Evolutionary conservation across 2,113 vertebrate species (phyloP).

Genomic region (Dicerorhinus sumatrensis): DNA sequence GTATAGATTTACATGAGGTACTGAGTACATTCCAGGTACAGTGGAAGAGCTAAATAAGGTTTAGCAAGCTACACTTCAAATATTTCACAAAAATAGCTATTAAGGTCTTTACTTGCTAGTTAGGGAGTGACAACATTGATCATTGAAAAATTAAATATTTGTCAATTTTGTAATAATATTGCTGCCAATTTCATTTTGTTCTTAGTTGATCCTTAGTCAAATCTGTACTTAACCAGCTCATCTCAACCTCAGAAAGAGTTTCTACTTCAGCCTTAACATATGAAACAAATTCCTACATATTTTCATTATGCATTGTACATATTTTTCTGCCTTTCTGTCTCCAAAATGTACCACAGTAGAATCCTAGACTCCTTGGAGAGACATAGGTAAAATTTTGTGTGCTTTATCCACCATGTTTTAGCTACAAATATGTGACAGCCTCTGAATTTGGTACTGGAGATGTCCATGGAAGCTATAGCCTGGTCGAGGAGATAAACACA

Average conservation of each 20-base stretch:
- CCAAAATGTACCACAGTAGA: neutral
- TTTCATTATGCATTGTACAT: neutral
- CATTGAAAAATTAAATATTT: neutral
- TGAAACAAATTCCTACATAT: neutral
- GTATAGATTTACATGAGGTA: neutral
- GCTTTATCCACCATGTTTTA: constrained; percentile 9
- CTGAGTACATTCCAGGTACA: neutral
- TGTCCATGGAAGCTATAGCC: neutral
- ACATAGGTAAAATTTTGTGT: neutral
- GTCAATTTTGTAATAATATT: constrained; percentile 9
- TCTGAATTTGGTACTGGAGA: neutral
- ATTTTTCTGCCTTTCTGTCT: neutral
- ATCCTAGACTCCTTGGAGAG: neutral
- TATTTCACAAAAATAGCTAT: neutral
- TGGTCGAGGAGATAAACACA: neutral
- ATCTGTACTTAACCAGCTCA: neutral
- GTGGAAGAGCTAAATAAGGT: neutral
- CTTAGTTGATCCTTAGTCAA: constrained; percentile 5
- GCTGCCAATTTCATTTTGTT: constrained; percentile 7
- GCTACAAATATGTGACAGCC: neutral
- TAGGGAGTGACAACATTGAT: neutral
- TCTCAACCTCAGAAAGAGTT: neutral
- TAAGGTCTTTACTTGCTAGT: neutral
- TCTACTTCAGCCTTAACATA: neutral
- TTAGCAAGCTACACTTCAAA: constrained; percentile 4